Base-by-base conservation (phyloP, 2,113 vertebrate genomes). In the Morphnarchus princeps region DNA sequence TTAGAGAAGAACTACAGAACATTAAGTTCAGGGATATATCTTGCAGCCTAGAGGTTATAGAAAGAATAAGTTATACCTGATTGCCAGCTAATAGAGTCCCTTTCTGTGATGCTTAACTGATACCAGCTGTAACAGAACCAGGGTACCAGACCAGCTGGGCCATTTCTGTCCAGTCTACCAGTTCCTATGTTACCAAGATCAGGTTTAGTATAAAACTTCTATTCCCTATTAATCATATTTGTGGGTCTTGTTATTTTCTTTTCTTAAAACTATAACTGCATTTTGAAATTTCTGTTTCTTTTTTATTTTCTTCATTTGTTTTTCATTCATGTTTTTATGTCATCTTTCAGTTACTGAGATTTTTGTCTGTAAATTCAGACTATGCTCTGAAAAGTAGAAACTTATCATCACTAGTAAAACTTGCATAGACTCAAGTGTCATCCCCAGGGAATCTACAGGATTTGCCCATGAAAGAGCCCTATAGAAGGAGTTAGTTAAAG, bases 191-290 rank as follows among this genome's bases (percentile, higher is more conserved):
- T 63, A 29, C 12, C 3, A 24, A 70, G 6, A 59, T 3, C 3
- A 62, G 15, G 34, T 80, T 89, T 55, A 36, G 16, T 26, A 42
- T 36, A 70, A 67, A 34, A 4, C 24, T 80, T 65, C 22, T 63
- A 10, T 26, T 66, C 13, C 24, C 1, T 70, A n/a, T 5, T 25
- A 25, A 43, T 40, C 3, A 15, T 11, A 62, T 43, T n/a, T n/a
- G 8, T 82, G 9, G 3, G 1, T 3, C 34, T 16, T 32, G 11
- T 3, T 4, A 5, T 54, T 24, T 42, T 3, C 0, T 47, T 71
- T 50, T n/a, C 40, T 86, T 65, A 47, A 36, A 55, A 24, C 1
- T 3, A 1, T 22, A 55, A 31, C 3, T 70, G 3, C 3, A 29
- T 36, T 90, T 86, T 76, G 6, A 63, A 69, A 14, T 67, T 24